Percentiles rank a stretch among this genome's conserved stretches.
phyloP scores from a whole-genome alignment of 2,888 invertebrate genomes.

The Belgica antarctica region DNA sequence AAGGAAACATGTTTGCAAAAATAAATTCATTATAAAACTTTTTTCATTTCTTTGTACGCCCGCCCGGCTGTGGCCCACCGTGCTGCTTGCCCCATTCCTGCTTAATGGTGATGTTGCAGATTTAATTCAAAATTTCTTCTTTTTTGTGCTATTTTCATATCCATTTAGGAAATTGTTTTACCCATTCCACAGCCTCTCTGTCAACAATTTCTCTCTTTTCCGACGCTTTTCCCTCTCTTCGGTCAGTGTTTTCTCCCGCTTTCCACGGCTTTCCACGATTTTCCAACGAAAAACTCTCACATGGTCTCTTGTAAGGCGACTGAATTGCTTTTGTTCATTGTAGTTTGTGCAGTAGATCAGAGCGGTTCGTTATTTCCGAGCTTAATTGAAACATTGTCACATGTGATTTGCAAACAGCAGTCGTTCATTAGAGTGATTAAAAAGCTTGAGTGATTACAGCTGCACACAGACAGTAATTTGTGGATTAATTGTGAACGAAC shows the following conservation, averaged over 20 bases:
- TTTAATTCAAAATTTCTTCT: constrained; percentile 41
- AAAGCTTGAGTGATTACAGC: no score
- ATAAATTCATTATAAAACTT: constrained; percentile 42
- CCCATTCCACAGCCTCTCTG: neutral
- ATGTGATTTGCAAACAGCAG: constrained; percentile 24
- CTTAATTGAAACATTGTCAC: constrained; percentile 15
- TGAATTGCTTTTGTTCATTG: constrained; percentile 11
- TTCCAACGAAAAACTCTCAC: constrained; percentile 31
- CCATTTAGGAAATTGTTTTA: constrained; percentile 42
- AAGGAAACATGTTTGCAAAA: constrained; percentile 6
- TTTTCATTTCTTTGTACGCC: constrained; percentile 42
- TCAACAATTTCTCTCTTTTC: constrained; percentile 4
- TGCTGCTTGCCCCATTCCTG: neutral
- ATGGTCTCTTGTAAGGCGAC: neutral
- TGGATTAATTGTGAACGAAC: no score
- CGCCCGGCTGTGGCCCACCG: no score
- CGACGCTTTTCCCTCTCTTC: no score
- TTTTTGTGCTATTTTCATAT: constrained; percentile 36
- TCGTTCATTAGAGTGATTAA: no score
- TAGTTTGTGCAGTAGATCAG: constrained; percentile 12
- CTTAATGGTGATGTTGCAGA: constrained; percentile 41
- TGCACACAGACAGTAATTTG: no score
- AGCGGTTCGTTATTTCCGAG: constrained; percentile 31
- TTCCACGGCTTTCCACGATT: constrained; percentile 27
- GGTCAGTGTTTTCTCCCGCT: no score